Evolutionary conservation across 2,888 invertebrate genomes (phyloP).

Genomic region (Habroteleia sp.): DNA sequence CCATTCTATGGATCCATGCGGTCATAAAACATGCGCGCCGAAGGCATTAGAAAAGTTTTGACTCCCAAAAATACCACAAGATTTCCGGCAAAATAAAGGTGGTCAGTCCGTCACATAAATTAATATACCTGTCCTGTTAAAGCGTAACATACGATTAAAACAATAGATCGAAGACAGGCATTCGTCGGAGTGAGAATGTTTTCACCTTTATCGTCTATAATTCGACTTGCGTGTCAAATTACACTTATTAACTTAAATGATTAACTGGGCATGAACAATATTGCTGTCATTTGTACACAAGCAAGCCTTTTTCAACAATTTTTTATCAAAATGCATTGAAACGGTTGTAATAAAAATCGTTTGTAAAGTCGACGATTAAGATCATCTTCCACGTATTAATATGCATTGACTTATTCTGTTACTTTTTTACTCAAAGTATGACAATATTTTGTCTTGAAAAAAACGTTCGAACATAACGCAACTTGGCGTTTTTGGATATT

Average conservation of each 20-base stretch:
- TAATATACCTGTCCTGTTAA: slow-evolving; percentile 28
- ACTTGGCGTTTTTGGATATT: too few relatives aligned
- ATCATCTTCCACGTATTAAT: too few relatives aligned
- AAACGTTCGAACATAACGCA: too few relatives aligned
- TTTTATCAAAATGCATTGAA: too few relatives aligned
- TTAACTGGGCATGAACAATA: slow-evolving; percentile 1
- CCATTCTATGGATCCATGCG: slow-evolving; percentile 35
- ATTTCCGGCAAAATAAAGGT: slow-evolving; percentile 53
- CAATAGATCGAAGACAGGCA: slow-evolving; percentile 25
- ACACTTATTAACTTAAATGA: slow-evolving; percentile 6
- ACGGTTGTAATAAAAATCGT: too few relatives aligned
- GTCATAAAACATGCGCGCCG: slow-evolving; percentile 53
- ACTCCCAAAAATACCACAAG: slow-evolving; percentile 61
- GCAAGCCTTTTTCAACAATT: too few relatives aligned
- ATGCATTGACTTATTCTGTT: too few relatives aligned
- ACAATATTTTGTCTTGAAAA: too few relatives aligned
- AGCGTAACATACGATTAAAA: slow-evolving; percentile 24
- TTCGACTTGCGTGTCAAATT: slow-evolving; percentile 22
- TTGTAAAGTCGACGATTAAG: too few relatives aligned
- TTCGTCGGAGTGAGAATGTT: slow-evolving; percentile 2
- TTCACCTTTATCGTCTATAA: slow-evolving; percentile 4
- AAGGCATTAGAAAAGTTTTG: slow-evolving; percentile 52
- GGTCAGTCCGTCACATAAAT: slow-evolving; percentile 28
- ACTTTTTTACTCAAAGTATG: too few relatives aligned
- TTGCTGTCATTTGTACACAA: too few relatives aligned